Conservation (phyloP, 2,797 vertebrate genomes). For the Epinephelus malabaricus region DNA sequence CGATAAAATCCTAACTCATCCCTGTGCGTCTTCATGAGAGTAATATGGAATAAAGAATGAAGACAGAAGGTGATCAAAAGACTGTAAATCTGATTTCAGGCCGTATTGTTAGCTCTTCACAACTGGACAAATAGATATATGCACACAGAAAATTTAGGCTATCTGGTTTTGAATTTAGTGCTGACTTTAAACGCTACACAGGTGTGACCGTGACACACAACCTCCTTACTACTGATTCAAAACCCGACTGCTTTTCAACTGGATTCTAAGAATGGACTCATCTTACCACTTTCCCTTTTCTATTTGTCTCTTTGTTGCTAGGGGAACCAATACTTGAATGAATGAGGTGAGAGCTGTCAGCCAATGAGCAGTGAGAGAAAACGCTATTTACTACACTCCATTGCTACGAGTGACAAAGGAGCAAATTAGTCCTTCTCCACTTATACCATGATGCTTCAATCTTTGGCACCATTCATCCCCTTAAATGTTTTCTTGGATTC, state of each 20-base stretch:
- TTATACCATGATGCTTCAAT: not conserved
- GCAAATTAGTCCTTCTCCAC: conserved; percentile 21
- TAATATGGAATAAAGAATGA: not conserved
- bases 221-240: conserved; percentile 51
- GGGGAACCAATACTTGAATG: conserved; percentile 80
- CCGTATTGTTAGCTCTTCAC: not conserved
- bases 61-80: not conserved
- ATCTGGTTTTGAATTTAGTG: not conserved
- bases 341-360: conserved; percentile 75
- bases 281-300: conserved; percentile 70
- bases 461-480: not conserved
- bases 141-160: not conserved
- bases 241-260: conserved; percentile 53
- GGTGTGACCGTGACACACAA: conserved; percentile 29
- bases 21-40: too few species aligned
- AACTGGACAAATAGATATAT: not conserved
- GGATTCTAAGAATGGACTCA: conserved; percentile 73
- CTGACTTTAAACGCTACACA: not conserved
- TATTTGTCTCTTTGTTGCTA: conserved; percentile 84
- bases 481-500: not conserved
- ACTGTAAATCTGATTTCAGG: not conserved
- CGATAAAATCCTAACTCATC: too few species aligned
- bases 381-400: conserved; percentile 63
- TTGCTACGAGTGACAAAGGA: conserved; percentile 29
- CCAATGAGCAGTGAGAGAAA: conserved; percentile 76